Base-by-base conservation (phyloP, 2,113 vertebrate genomes). In the Microtus richardsoni region DNA sequence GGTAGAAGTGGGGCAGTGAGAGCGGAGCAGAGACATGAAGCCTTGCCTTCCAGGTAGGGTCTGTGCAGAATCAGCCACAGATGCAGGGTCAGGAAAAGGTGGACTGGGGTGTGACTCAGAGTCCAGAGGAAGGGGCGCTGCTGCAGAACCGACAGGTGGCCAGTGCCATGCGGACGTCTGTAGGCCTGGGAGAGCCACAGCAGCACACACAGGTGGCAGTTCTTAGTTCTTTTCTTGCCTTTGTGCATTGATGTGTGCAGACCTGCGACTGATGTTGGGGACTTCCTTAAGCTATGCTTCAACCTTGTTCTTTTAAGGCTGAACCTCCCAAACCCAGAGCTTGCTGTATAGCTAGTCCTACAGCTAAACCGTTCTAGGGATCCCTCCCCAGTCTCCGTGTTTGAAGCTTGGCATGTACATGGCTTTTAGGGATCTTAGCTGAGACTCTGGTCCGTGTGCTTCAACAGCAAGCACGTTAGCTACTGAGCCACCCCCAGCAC, bases 141-240 rank as follows among this genome's bases (percentile, higher is more conserved):
- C 26, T 19, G 47, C 26, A 39, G 8, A 0, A 2, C 1, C 7
- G 36, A 28, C 17, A 17, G 44, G 2, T 0, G 6, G 3, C 16
- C 44, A 82, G 78, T 0, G 54, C 47, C 22, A 30, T 0, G 39
- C n/a, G 24, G 14, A 44, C 0, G 1, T 14, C 36, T 0, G 1
- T 0, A 0, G 11, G 7, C 5, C 52, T 12, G 36, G 8, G 24
- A 26, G 3, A 5, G n/a, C 36, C 26, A 21, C 24, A 24, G 60
- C 1, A 4, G 4, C 2, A 10, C 66, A 24, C 66, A 10, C 14
- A 5, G 26, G 62, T 33, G 36, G 6, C 33, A 44, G 39, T 3
- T 1, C 39, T 44, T 44, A 21, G 8, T 84, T 66, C 39, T 85
- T 64, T 36, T 19, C 60, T 21, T 22, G 82, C 30, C 28, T 85